Evolutionary conservation across 2,113 vertebrate species (phyloP), one percentile per base, ranked within the genome.

Genomic region (Heterochromis multidens): DNA sequence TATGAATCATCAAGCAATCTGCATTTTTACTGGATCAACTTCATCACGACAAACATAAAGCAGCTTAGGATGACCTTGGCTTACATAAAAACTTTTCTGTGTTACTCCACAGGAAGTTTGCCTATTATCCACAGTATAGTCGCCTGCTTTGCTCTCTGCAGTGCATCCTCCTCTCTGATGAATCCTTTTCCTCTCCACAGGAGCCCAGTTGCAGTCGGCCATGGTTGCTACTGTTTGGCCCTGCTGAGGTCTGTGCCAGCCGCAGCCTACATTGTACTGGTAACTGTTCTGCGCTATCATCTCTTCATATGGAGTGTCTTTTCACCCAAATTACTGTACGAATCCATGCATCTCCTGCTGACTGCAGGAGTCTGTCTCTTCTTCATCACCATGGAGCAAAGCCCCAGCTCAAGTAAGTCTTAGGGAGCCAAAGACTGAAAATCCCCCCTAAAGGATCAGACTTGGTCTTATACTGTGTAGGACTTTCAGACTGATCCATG

Each of bases 251-350:
- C 98, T 0, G 82, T 97, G 43, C 97, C 98, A 0, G 95, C 96
- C 0, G 96, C 96, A 0, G 82, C 95, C 19, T 99, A 99, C 82
- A 84, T 99, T 10, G 77, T 99, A 59, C 82, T 99, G 92, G 96
- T 99, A 17, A 99, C 98, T 0, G 93, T 93, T 11, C 96, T 99
- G 85, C 97, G 99, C n/a, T 98, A 99, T 88, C 98, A 99, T 89
- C 95, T 99, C 54, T 99, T 99, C 92, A 98, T 99, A 90, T 99
- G 99, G 99, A 99, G 98, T 0, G 99, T 99, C 57, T 99, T 99
- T 92, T 99, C 99, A 0, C 99, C 99, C 2, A 99, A 99, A 87
- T 95, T 99, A 0, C 97, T 99, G 4, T 99, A 99, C 1, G 99
- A 99, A 93, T 97, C 97, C n/a, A 93, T 97, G 92, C 97, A 97